Conservation (phyloP, 2,797 vertebrate species). For the Macroramphosus scolopax region DNA sequence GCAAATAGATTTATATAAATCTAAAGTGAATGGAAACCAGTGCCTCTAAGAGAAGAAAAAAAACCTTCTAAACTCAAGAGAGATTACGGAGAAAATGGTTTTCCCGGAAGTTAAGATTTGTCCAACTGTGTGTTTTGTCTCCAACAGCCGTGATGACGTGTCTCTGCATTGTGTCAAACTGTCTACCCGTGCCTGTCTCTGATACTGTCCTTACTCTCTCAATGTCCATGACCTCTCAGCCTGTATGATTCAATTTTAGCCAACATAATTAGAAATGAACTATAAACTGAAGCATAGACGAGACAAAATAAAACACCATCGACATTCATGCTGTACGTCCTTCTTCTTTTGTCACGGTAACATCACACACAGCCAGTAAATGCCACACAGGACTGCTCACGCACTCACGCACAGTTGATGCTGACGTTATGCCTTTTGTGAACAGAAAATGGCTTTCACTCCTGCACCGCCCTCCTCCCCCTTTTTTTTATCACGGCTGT, state of each 20-base stretch:
- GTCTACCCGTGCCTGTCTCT: conserved; percentile 73
- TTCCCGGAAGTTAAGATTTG: background rate
- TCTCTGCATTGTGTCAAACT: conserved; percentile 72
- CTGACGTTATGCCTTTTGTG: conserved; percentile 48
- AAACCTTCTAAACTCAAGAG: no score
- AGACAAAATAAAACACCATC: conserved; percentile 39
- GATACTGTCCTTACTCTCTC: conserved; percentile 70
- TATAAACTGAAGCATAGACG: conserved; percentile 47
- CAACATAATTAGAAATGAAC: conserved; percentile 12
- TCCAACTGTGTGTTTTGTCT: conserved; percentile 49
- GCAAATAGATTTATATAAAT: conserved; percentile 10
- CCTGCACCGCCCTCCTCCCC: conserved; percentile 19
- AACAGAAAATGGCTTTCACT: conserved; percentile 40
- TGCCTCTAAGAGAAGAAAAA: conserved; percentile 1
- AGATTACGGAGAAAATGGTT: no score
- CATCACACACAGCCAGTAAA: conserved; percentile 50
- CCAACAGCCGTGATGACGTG: conserved; percentile 46
- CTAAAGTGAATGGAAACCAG: background rate
- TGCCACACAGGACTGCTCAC: conserved; percentile 40
- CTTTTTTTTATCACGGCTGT: conserved; percentile 35
- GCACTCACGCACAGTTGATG: conserved; percentile 44
- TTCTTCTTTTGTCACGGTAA: conserved; percentile 28
- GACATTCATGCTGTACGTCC: conserved; percentile 28
- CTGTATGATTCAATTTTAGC: conserved; percentile 15
- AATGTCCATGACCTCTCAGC: conserved; percentile 69